These are phyloP conservation scores for Bombus terrestris DNA, from an alignment of 1,140 invertebrate species.

Conservation along the genomic window DNA sequence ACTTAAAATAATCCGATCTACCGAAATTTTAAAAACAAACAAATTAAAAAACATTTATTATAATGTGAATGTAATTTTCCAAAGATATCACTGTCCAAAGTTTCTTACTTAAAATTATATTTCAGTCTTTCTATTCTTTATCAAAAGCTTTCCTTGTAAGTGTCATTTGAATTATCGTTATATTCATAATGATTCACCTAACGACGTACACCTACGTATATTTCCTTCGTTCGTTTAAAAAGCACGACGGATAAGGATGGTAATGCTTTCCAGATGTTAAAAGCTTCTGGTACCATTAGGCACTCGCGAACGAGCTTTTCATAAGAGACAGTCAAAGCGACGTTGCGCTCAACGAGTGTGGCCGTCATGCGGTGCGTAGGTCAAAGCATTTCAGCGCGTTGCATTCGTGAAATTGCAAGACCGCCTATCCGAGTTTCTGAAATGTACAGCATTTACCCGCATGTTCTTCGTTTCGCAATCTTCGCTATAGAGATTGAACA, in stretches of 20 bases:
- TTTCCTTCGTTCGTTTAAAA: neutral
- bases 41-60: no score
- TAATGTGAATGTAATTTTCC: no score
- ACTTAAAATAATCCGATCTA: no score
- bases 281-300: slow-evolving; percentile 14
- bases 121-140: neutral
- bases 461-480: neutral
- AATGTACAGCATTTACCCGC: neutral
- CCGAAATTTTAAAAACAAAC: no score
- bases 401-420: neutral
- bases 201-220: neutral
- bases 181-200: neutral
- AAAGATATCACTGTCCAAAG: no score
- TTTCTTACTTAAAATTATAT: neutral
- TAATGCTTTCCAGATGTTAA: slow-evolving; percentile 1
- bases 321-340: slow-evolving; percentile 18
- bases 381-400: slow-evolving; percentile 14
- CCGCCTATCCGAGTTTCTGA: neutral
- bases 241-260: neutral
- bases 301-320: neutral
- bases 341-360: neutral
- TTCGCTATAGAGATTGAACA: no score
- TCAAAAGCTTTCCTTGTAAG: no score
- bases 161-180: neutral
- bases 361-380: neutral